phyloP scores from a whole-genome alignment of 2,113 vertebrate species.

The Orthochromis indermauri region DNA sequence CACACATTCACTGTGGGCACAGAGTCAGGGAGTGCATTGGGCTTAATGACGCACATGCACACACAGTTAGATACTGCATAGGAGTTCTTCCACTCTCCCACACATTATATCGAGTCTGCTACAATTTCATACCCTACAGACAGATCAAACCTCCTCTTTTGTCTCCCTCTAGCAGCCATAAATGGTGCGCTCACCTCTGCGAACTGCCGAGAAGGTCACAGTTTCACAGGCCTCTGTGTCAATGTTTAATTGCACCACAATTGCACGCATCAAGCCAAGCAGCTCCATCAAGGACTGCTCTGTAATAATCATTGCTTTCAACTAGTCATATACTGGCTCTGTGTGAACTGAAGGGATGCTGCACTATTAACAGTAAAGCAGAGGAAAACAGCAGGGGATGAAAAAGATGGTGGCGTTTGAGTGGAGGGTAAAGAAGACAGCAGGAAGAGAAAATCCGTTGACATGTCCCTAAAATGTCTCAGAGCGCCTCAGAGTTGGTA shows the following conservation, averaged over 20 bases:
- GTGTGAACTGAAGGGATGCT: neutral
- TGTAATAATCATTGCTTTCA: conserved; percentile 51
- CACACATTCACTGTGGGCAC: neutral
- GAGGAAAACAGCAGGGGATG: neutral
- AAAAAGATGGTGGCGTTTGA: neutral
- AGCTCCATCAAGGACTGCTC: conserved; percentile 37
- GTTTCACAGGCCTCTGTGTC: conserved; percentile 49
- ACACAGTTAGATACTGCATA: neutral
- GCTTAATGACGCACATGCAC: neutral
- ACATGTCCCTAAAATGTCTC: conserved; percentile 56
- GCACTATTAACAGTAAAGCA: neutral
- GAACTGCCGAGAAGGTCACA: conserved; percentile 37
- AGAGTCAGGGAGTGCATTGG: neutral
- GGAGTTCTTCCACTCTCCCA: neutral
- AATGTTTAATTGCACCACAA: conserved; percentile 56
- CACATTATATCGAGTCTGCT: neutral
- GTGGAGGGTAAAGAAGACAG: conserved; percentile 19
- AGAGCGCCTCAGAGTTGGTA: conserved; percentile 45
- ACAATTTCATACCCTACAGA: neutral
- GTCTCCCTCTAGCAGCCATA: neutral
- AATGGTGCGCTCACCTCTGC: neutral
- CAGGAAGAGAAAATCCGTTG: conserved; percentile 46
- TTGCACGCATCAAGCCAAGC: conserved; percentile 51
- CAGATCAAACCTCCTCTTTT: neutral
- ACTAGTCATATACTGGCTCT: neutral